These are phyloP conservation scores for Xiphophorus hellerii DNA, from an alignment of 2,113 vertebrate genomes.

Conservation along the genomic window DNA sequence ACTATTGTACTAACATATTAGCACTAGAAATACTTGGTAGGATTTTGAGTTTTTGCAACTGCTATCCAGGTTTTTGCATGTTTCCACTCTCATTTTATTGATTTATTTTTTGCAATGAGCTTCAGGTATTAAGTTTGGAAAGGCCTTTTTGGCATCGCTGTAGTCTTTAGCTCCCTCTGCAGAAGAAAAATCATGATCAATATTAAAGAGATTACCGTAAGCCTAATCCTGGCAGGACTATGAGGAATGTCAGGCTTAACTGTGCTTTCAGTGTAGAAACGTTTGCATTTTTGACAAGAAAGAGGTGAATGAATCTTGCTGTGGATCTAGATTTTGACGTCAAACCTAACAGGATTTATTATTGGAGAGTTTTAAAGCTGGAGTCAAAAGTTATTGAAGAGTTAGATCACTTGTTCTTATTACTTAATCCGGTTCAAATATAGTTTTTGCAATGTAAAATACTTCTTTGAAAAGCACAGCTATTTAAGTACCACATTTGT, in stretches of 20 bases:
- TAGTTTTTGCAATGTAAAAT: no score
- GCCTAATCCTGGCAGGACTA: no score
- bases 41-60: no score
- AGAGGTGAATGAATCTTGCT: background rate
- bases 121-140: background rate
- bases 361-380: background rate
- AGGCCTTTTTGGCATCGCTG: background rate
- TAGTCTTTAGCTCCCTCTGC: background rate
- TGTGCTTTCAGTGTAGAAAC: background rate
- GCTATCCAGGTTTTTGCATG: background rate
- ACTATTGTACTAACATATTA: no score
- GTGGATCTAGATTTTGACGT: background rate
- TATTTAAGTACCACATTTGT: no score
- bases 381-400: no score
- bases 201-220: background rate
- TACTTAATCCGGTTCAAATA: no score
- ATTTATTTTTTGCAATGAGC: no score
- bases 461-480: no score
- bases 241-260: background rate
- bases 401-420: no score
- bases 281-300: background rate
- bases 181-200: background rate
- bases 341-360: background rate
- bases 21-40: no score
- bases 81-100: no score